Conservation (phyloP, 2,113 vertebrate species). For the Carollia perspicillata region DNA sequence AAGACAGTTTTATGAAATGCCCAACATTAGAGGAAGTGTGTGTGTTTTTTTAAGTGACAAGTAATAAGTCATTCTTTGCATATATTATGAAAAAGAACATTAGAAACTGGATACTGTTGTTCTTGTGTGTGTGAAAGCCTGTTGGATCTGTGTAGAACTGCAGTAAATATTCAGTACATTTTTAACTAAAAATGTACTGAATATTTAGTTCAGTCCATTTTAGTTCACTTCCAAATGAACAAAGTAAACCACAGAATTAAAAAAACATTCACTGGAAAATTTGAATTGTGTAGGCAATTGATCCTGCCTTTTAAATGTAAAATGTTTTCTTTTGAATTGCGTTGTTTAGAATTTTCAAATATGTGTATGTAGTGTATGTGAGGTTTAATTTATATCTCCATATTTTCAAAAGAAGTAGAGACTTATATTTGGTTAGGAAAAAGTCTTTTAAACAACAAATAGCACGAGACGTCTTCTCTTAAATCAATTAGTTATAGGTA, state of each 20-base stretch:
- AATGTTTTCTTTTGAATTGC: background rate
- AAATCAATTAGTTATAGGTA: background rate
- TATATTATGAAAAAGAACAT: conserved; percentile 51
- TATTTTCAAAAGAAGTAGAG: background rate
- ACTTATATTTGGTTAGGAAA: background rate
- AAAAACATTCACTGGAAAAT: conserved; percentile 17
- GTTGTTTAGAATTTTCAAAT: background rate
- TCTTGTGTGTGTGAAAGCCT: background rate
- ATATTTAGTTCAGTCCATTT: background rate
- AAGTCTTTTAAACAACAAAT: background rate
- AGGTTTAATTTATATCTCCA: background rate
- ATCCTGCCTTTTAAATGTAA: background rate
- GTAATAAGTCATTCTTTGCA: conserved; percentile 70
- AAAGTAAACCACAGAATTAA: conserved; percentile 26
- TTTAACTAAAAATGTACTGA: background rate
- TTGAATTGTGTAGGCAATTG: background rate
- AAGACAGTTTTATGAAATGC: conserved; percentile 59
- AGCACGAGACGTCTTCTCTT: background rate
- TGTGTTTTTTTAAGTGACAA: conserved; percentile 64
- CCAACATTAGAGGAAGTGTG: conserved; percentile 53
- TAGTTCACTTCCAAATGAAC: conserved; percentile 31
- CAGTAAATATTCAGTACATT: conserved; percentile 23
- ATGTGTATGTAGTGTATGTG: no score
- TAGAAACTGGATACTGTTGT: conserved; percentile 41
- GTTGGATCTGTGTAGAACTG: conserved; percentile 20